phyloP scores from a whole-genome alignment of 2,888 invertebrate genomes.

The Matsumyia berberina region DNA sequence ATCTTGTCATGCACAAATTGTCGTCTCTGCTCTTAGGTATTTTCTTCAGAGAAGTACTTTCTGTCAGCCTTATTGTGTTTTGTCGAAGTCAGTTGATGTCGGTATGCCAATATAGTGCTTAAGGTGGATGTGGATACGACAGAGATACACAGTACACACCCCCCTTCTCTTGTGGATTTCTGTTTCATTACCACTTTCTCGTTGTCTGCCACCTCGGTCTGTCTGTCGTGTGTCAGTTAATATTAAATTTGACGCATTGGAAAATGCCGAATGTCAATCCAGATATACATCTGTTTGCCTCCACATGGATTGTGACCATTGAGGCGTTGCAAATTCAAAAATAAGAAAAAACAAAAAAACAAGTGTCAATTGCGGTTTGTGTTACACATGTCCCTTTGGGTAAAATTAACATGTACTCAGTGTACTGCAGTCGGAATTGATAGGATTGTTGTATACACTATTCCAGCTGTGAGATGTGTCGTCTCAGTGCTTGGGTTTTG shows the following conservation, averaged over 20 bases:
- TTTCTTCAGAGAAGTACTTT: no score
- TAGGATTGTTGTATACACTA: neutral
- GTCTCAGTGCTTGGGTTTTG: neutral
- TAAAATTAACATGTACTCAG: neutral
- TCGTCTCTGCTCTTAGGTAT: no score
- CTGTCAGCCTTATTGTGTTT: no score
- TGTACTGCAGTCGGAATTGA: neutral
- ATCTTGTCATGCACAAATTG: no score
- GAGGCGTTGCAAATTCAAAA: slow-evolving; percentile 22
- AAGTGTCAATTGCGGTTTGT: slow-evolving; percentile 22
- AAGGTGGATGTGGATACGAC: no score
- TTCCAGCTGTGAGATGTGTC: neutral
- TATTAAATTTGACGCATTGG: slow-evolving; percentile 20
- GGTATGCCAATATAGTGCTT: no score
- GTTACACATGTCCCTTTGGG: neutral
- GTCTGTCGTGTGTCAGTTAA: slow-evolving; percentile 13
- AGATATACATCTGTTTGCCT: slow-evolving; percentile 10
- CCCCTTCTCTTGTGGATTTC: neutral
- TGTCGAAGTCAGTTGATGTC: no score
- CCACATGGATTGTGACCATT: neutral
- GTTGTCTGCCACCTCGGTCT: slow-evolving; percentile 9
- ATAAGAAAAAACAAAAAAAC: slow-evolving; percentile 1
- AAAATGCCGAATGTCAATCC: slow-evolving; percentile 21
- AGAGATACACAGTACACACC: no score
- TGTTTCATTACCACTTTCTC: neutral